phyloP scores from a whole-genome alignment of 2,113 vertebrate species.

The Phalacrocorax pelagicus region DNA sequence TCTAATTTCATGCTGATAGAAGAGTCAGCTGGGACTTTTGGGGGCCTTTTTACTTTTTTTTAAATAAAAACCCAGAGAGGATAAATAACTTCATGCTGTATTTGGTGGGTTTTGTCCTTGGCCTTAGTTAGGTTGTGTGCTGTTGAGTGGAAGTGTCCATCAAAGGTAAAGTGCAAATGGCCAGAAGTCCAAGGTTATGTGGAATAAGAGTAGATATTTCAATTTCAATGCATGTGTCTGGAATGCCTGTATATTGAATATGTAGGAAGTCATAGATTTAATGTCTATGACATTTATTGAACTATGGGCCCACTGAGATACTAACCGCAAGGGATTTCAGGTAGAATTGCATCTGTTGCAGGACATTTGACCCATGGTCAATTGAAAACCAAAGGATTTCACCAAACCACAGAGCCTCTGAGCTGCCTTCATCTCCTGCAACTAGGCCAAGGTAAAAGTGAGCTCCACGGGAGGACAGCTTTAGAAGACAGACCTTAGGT shows the following conservation, averaged over 20 bases:
- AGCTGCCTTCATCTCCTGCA: neutral
- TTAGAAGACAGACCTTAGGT: neutral
- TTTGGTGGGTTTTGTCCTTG: neutral
- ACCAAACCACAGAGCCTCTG: neutral
- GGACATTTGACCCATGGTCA: neutral
- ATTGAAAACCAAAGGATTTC: neutral
- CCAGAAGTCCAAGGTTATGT: neutral
- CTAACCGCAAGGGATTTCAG: neutral
- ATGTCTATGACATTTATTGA: rapidly evolving
- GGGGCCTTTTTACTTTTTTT: neutral
- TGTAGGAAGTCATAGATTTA: neutral
- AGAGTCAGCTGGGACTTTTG: neutral
- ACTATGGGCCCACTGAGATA: neutral
- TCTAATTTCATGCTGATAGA: neutral
- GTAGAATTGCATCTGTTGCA: neutral
- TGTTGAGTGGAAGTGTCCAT: neutral
- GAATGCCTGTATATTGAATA: no score
- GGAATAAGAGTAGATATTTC: neutral
- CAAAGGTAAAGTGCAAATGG: neutral
- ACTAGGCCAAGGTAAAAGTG: neutral
- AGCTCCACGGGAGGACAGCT: neutral
- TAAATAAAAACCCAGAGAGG: neutral
- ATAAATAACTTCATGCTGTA: neutral
- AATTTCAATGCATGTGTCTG: rapidly evolving
- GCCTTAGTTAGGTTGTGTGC: neutral